phyloP scores from a whole-genome alignment of 2,888 invertebrate genomes.

The Dynastes grantii region DNA sequence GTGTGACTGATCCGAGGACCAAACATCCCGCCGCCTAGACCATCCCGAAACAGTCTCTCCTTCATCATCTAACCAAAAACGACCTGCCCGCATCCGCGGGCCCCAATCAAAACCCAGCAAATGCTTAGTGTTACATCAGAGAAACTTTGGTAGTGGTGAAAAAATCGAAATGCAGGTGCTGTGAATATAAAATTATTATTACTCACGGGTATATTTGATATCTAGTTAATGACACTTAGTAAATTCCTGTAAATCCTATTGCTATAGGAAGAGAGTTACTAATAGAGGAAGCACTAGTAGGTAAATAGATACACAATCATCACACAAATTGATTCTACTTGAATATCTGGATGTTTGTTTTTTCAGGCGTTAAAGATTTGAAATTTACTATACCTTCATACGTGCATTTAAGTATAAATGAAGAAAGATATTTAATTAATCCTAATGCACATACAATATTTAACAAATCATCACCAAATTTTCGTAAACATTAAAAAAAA shows the following conservation, averaged over 20 bases:
- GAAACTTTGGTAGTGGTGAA: conserved; percentile 38
- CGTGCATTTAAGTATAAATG: no score
- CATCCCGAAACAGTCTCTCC: conserved; percentile 56
- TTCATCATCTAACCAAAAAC: conserved; percentile 49
- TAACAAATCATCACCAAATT: no score
- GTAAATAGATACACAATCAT: no score
- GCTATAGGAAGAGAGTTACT: not conserved
- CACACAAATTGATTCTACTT: no score
- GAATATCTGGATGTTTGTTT: no score
- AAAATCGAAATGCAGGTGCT: conserved; percentile 43
- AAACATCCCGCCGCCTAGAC: conserved; percentile 64
- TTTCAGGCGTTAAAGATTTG: no score
- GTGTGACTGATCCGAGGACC: conserved; percentile 70
- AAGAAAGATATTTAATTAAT: no score
- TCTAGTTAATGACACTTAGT: conserved; percentile 2
- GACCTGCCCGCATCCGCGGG: not conserved
- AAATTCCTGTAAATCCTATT: conserved; percentile 26
- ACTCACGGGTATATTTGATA: conserved; percentile 43
- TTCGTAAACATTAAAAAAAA: no score
- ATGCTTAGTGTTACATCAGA: conserved; percentile 28
- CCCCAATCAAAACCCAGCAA: conserved; percentile 1
- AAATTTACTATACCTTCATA: no score
- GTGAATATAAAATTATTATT: conserved; percentile 32
- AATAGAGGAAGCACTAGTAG: not conserved
- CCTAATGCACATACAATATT: no score